A percentile compares a stretch with the other conserved stretches of the same genome.
phyloP scores from a whole-genome alignment of 2,797 vertebrate species.

The Lophotriccus pileatus region DNA sequence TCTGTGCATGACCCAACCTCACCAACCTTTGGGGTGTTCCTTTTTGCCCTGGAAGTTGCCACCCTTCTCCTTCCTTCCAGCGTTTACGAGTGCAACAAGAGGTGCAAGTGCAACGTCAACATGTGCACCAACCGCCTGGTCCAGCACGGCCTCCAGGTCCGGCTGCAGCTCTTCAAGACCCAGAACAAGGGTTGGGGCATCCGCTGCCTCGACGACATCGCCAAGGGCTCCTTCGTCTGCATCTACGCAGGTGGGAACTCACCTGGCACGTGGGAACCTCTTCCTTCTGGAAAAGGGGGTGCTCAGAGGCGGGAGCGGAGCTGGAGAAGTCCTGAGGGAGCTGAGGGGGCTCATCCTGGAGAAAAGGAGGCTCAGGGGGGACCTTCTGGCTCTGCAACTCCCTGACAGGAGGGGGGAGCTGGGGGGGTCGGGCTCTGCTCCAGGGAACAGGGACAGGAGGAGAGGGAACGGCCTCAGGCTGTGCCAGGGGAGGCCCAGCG shows the following conservation, averaged over 20 bases:
- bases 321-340: neutral
- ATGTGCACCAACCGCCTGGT: conserved; percentile 96
- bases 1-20: rapidly evolving
- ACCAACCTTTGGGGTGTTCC: rapidly evolving
- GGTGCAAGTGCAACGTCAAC: conserved; percentile 87
- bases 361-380: neutral
- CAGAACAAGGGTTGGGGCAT: conserved; percentile 99
- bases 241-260: conserved; percentile 90
- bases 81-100: conserved; percentile 95
- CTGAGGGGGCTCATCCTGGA: neutral
- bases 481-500: rapidly evolving
- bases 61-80: conserved; percentile 55
- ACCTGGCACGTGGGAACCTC: rapidly evolving
- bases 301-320: neutral
- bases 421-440: neutral
- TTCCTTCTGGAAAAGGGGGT: rapidly evolving
- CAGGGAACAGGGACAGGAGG: neutral
- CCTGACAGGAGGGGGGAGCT: neutral
- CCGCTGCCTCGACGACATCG: conserved; percentile 95
- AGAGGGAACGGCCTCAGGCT: neutral
- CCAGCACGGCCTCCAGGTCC: conserved; percentile 94
- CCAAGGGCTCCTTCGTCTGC: conserved; percentile 96
- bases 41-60: neutral
- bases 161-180: conserved; percentile 97
- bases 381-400: rapidly evolving